Evolutionary conservation across 2,113 vertebrate genomes (phyloP).

Genomic region (Toxotes jaculatrix): DNA sequence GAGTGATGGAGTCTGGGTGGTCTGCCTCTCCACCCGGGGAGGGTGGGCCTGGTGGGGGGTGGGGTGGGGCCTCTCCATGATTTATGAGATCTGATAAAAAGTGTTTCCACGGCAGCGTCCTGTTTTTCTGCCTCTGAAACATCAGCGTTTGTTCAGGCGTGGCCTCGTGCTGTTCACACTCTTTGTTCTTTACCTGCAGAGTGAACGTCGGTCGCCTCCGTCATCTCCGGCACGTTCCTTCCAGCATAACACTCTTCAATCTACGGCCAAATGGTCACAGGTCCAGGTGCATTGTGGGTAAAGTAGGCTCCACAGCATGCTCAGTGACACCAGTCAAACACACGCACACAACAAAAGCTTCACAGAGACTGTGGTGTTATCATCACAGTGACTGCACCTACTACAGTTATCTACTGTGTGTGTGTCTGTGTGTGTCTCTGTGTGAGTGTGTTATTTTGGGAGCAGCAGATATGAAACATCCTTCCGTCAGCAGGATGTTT

Average conservation of each 20-base stretch:
- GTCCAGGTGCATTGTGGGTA: background rate
- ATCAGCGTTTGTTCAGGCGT: background rate
- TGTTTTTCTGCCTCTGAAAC: background rate
- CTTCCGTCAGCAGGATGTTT: slow-evolving; percentile 33
- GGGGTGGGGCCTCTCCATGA: background rate
- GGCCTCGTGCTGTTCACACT: background rate
- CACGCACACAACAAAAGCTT: background rate
- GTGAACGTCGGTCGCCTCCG: no score
- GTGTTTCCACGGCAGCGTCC: slow-evolving; percentile 38
- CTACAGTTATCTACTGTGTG: background rate
- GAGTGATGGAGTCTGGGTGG: slow-evolving; percentile 57
- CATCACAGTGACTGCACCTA: background rate
- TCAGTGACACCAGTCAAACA: slow-evolving; percentile 23
- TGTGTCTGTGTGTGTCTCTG: background rate
- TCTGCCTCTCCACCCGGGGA: slow-evolving; percentile 1
- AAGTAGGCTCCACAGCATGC: no score
- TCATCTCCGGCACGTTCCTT: no score
- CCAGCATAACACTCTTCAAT: no score
- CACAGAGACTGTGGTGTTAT: slow-evolving; percentile 4
- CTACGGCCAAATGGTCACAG: background rate
- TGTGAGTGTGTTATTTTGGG: slow-evolving; percentile 17
- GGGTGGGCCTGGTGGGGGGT: background rate
- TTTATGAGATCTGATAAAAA: slow-evolving; percentile 51
- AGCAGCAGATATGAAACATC: slow-evolving; percentile 43
- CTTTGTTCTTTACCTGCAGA: background rate